Conservation (phyloP, 92 coral and sea anemone species). For the Desmophyllum pertusum region DNA sequence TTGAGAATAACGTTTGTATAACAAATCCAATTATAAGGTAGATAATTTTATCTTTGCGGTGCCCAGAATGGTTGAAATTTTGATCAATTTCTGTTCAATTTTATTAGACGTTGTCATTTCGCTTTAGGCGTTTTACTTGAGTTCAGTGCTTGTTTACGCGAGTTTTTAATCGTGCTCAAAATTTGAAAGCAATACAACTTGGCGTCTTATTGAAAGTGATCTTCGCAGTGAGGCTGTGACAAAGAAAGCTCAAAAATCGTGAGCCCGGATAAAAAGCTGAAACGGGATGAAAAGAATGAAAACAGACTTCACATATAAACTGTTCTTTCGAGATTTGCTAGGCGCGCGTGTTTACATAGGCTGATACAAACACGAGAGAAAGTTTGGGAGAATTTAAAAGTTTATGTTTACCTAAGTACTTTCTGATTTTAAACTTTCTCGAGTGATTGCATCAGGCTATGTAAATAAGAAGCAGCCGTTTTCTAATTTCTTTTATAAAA, state of each 20-base stretch:
- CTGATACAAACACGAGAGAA: too few species aligned
- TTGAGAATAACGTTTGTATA: constrained; percentile 92
- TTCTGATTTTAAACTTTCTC: too few species aligned
- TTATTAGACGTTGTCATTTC: neutral
- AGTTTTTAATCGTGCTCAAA: neutral
- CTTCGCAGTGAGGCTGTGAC: neutral
- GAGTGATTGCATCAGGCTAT: too few species aligned
- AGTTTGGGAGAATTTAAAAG: too few species aligned
- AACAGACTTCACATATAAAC: too few species aligned
- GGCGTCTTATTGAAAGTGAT: neutral
- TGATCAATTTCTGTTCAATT: neutral
- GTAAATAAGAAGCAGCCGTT: too few species aligned
- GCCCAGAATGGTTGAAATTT: neutral
- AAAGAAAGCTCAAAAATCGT: neutral
- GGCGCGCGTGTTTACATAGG: too few species aligned
- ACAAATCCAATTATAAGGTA: neutral
- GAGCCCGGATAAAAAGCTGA: neutral
- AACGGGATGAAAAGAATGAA: too few species aligned
- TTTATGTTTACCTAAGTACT: too few species aligned
- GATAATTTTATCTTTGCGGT: constrained; percentile 13
- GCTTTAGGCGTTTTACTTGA: neutral
- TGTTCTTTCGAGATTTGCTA: neutral
- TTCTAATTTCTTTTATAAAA: too few species aligned
- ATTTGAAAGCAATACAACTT: neutral
- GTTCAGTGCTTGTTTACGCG: neutral